Base-by-base conservation (phyloP, 2,888 invertebrate species). In the Subacronicta megacephala region DNA sequence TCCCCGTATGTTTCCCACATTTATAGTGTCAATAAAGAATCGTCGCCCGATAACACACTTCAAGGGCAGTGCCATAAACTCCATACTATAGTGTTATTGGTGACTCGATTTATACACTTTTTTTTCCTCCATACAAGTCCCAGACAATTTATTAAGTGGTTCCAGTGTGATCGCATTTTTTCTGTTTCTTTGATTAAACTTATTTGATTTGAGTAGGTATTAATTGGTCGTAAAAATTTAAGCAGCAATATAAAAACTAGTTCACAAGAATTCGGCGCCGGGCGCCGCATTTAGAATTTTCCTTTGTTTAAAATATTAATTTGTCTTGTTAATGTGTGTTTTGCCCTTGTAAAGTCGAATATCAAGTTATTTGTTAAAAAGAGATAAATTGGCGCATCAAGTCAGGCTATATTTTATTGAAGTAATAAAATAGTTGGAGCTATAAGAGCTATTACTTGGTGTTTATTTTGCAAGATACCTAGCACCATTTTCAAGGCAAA, bases 21-120 rank as follows among this genome's bases (percentile, higher is more conserved):
- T 85, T 87, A 87, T 87, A 88, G 87, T 87, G 84, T 85, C 87
- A 86, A 90, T 89, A 90, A 92, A 92, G 85, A 89, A 89, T 89
- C 89, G 85, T 85, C 87, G 84, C 81, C 79, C 87, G 90, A 89
- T 90, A 88, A 90, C 87, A 82, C 79, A 77, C 84, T 84, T 84
- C 88, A 88, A 90, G 89, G 90, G 84, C 89, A 87, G 87, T 87
- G 84, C 82, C 90, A 90, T 93, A 92, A 92, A 92, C 90, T 81
- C 86, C 78, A 77, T 82, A 87, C 88, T 90, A 90, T 92, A 91
- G 82, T 90, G 92, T 92, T 92, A 92, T 91, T 91, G 90, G 90
- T 85, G 83, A 85, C 81, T 86, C 87, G 86, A 87, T 89, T 89
- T 89, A 89, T 87, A 82, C 75, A 83, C 80, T 77, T 80, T 85